phyloP scores from a whole-genome alignment of 2,888 invertebrate species.

The Melolontha melolontha region DNA sequence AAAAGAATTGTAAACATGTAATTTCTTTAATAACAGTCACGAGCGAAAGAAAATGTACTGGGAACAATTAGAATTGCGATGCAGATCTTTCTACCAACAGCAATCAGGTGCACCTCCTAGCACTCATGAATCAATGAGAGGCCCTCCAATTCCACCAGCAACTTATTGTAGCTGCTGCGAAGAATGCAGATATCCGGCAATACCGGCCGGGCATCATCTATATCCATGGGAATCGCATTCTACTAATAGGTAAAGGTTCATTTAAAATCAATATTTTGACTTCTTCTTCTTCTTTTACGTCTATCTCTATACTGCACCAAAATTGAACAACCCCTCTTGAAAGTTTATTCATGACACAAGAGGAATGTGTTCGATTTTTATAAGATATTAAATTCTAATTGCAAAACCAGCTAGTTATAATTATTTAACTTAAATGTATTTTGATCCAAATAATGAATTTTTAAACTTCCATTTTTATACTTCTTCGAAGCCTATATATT shows the following conservation, averaged over 20 bases:
- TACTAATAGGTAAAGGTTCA: constrained; percentile 61
- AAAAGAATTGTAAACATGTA: no score
- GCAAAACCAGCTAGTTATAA: no score
- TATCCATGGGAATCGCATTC: constrained; percentile 71
- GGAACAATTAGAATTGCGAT: constrained; percentile 89
- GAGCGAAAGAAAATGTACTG: constrained; percentile 96
- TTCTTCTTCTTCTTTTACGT: no score
- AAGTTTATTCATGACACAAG: no score
- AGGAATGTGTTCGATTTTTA: no score
- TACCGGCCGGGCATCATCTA: constrained; percentile 68
- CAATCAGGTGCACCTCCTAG: constrained; percentile 62
- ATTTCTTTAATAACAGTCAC: constrained; percentile 71
- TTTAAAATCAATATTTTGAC: constrained; percentile 46
- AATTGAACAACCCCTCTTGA: no score
- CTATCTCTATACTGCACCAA: no score
- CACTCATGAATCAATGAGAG: constrained; percentile 63
- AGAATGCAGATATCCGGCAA: constrained; percentile 73
- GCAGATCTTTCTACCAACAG: constrained; percentile 81
- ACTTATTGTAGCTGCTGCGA: constrained; percentile 77
- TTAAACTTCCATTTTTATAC: no score
- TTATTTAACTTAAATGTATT: no score
- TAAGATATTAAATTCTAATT: no score
- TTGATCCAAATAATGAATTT: no score
- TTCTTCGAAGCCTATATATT: no score
- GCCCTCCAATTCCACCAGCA: constrained; percentile 64